phyloP scores from a whole-genome alignment of 2,113 vertebrate species.

The Sminthopsis crassicaudata region DNA sequence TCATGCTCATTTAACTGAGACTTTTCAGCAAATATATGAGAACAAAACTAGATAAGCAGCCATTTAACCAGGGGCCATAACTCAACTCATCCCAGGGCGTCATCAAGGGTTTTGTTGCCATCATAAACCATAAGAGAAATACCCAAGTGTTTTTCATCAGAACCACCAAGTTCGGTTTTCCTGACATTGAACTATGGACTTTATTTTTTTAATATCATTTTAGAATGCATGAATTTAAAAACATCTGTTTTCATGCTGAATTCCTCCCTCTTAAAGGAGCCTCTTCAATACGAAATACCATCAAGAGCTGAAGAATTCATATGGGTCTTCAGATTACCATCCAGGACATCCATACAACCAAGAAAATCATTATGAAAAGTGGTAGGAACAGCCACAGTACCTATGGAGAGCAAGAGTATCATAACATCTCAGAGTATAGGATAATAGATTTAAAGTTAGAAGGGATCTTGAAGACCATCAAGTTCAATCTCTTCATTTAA shows the following conservation, averaged over 20 bases:
- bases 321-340: conserved; percentile 47
- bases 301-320: conserved; percentile 52
- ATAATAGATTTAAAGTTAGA: background rate
- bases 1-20: conserved; percentile 74
- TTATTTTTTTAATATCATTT: conserved; percentile 74
- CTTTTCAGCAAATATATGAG: conserved; percentile 68
- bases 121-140: conserved; percentile 32
- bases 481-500: background rate
- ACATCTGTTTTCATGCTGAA: conserved; percentile 79
- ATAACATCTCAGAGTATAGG: background rate
- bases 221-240: conserved; percentile 70
- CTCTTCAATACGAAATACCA: conserved; percentile 60
- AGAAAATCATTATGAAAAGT: conserved; percentile 10
- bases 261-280: conserved; percentile 67
- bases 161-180: conserved; percentile 62
- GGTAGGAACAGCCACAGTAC: background rate
- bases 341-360: conserved; percentile 34
- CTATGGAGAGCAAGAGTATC: background rate
- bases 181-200: conserved; percentile 67
- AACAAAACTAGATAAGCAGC: conserved; percentile 53
- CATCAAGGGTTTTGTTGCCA: conserved; percentile 27
- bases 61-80: conserved; percentile 56
- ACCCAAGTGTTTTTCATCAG: conserved; percentile 74
- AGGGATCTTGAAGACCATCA: background rate
- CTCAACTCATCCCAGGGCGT: conserved; percentile 63